Evolutionary conservation across 2,797 vertebrate genomes (phyloP), one percentile per base, ranked within the genome.

Genomic region (Diplodus sargus): DNA sequence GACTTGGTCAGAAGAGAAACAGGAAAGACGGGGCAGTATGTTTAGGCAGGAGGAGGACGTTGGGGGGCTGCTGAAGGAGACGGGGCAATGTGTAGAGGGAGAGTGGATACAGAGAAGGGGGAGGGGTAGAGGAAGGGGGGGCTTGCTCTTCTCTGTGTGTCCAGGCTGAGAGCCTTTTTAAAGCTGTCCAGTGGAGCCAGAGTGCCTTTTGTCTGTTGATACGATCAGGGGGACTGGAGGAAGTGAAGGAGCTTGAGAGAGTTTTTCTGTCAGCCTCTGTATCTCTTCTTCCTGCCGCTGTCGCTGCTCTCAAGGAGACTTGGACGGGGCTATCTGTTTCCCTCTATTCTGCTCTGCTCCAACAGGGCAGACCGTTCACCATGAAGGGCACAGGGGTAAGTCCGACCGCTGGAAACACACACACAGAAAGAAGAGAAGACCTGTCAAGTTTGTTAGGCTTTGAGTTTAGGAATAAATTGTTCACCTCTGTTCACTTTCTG

Each of bases 371-470:
- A 85, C 74, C 71, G 74, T 62, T 84, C 90, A 84, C 85, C 90
- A 95, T 96, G 94, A 96, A 95, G 95, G 94, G 89, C 95, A 94
- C 74, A 22, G 89, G 85, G 95, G 95, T 96, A 95, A 95, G 95
- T 96, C 83, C 84, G 85, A 85, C 79, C 68, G 58, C 86, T 80
- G 81, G 63, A 79, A 81, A 82, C 54, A 54, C 74, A 74, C 69
- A 69, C 59, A 53, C 6, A 59, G 9, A 47, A 2, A 47, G 39
- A 39, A 74, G 17, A 70, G 30, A 57, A 65, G 48, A 81, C 53
- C 59, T 66, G 61, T 74, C 63, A 87, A 86, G 75, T 85, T 82
- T 64, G 39, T 86, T 65, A 65, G 54, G 78, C 58, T 80, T 64
- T 42, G 57, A 82, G 64, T 81, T 86, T 81, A 13, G 22, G 28